phyloP scores from a whole-genome alignment of 1,140 invertebrate species.

The Lamellibrachia luymesi region DNA sequence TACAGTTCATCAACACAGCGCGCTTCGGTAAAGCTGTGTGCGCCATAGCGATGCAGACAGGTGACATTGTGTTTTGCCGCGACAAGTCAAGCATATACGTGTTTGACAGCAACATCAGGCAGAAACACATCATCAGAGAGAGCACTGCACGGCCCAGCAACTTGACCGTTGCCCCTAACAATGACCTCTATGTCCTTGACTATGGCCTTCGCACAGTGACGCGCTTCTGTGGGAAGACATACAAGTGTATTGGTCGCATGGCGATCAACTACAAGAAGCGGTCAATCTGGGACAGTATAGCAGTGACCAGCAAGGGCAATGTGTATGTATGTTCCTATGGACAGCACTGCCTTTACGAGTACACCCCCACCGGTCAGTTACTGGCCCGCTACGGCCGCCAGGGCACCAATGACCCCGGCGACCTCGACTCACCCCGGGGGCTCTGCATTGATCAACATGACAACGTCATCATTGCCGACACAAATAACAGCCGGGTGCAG shows the following conservation, averaged over 20 bases:
- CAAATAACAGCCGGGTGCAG: conserved; percentile 16
- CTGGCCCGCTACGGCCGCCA: conserved; percentile 15
- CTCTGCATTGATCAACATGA: conserved; percentile 16
- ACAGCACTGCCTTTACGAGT: conserved; percentile 19
- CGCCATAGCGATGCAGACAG: background rate
- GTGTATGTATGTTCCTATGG: conserved; percentile 13
- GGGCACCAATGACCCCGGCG: conserved; percentile 18
- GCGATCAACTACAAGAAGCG: conserved; percentile 12
- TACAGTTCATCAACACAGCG: conserved; percentile 4
- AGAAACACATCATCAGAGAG: conserved; percentile 15
- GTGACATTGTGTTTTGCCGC: conserved; percentile 10
- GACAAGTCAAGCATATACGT: conserved; percentile 19
- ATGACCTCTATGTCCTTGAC: conserved; percentile 21
- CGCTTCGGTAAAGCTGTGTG: conserved; percentile 11
- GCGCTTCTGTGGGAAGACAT: background rate
- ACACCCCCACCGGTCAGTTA: conserved; percentile 12
- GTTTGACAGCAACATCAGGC: background rate
- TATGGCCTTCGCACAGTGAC: conserved; percentile 9
- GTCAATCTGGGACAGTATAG: conserved; percentile 17
- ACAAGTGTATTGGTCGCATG: background rate
- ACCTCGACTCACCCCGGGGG: conserved; percentile 17
- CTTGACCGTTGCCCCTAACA: background rate
- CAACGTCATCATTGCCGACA: conserved; percentile 24
- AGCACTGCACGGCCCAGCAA: background rate
- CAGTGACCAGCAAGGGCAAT: conserved; percentile 20